Base-by-base conservation (phyloP, 2,113 vertebrate species). In the Burhinus bistriatus region DNA sequence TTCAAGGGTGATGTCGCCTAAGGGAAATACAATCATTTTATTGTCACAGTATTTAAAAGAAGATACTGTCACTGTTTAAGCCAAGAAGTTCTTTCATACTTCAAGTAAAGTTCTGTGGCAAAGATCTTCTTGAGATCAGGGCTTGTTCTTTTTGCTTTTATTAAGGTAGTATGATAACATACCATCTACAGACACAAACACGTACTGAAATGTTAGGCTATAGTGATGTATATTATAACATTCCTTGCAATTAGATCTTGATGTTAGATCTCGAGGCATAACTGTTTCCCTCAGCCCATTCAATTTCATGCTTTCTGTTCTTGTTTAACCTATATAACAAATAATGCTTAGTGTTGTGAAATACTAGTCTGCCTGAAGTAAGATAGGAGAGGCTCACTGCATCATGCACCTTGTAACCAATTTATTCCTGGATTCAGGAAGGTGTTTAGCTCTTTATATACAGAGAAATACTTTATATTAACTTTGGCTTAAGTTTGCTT, bases 241-340 rank as follows among this genome's bases (percentile, higher is more conserved):
- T 45, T 78, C 40, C 54, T 52, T 30, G 51, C 14, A 81, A 18
- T 52, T 55, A 59, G 29, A 64, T 26, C 40, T 73, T 86, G 15
- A 26, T 25, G 6, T 65, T 73, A 36, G 42, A 30, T 13, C 21
- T 91, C 0, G 0, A 1, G 16, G 0, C 13, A 52, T 52, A 51
- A 69, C 44, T 45, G 2, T 54, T 88, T 83, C 12, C 51, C 36
- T 83, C 23, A 77, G 83, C 32, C 13, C 34, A 64, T 26, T 72
- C 52, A 17, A 2, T 80, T 83, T 58, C 17, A 32, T 65, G 25
- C 4, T 83, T 69, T 55, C 29, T 82, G 13, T 49, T 87, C 30
- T 84, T 34, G 3, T 79, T 78, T 91, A 42, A 80, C 25, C 30
- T 68, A 1, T 59, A 22, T 83, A 5, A 59, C 14, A n/a, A 9